phyloP scores from a whole-genome alignment of 2,113 vertebrate species.

The Corythaeola cristata region DNA sequence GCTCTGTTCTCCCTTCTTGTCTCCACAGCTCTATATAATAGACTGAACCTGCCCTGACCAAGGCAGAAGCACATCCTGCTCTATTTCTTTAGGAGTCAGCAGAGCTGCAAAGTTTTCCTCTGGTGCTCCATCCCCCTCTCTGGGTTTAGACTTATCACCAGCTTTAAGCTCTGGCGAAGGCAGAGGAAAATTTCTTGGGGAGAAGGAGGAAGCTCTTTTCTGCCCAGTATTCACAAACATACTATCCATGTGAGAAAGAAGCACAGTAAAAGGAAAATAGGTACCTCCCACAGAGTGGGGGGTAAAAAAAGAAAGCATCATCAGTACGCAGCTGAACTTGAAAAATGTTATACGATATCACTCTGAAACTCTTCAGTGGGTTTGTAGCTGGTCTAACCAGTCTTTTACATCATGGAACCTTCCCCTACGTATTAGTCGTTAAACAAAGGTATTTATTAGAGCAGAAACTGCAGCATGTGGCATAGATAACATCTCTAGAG shows the following conservation, averaged over 20 bases:
- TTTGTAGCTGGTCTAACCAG: slow-evolving; percentile 25
- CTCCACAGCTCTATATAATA: not conserved
- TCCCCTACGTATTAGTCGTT: not conserved
- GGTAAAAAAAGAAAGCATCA: not conserved
- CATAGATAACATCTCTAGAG: slow-evolving; percentile 8
- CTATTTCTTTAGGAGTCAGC: not conserved
- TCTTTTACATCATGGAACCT: not conserved
- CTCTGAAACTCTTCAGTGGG: not conserved
- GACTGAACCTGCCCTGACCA: not conserved
- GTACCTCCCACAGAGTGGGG: not conserved
- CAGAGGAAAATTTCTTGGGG: not conserved
- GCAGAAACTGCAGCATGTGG: not conserved
- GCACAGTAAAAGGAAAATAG: not conserved
- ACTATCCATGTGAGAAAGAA: not conserved
- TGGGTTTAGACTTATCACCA: not conserved
- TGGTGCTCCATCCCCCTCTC: not conserved
- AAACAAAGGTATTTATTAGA: slow-evolving; percentile 12
- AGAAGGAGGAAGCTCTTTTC: not conserved
- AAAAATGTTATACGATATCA: not conserved
- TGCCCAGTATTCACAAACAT: not conserved
- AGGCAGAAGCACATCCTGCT: not conserved
- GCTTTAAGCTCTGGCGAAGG: not conserved
- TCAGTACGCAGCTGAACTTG: not conserved
- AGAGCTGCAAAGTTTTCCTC: not conserved
- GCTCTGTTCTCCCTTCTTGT: not conserved